Base-by-base conservation (phyloP, 1,140 invertebrate genomes). In the Psilanteris sp. region DNA sequence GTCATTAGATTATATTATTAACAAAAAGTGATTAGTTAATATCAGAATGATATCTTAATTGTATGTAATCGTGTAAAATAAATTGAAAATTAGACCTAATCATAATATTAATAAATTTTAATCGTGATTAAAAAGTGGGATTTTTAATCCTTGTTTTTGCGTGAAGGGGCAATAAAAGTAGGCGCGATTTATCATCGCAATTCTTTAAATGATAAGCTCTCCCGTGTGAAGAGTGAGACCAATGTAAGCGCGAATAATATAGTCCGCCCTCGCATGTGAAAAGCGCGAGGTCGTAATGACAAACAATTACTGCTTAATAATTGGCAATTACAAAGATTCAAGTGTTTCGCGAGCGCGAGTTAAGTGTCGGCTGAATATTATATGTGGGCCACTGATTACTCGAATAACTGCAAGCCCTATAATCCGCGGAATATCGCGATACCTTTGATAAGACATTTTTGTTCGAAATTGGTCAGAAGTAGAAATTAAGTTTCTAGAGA, bases 231-330 rank as follows among this genome's bases (percentile, higher is more conserved):
- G 46, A 61, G 27, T 34, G 37, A 32, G 32, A 61, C 50, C 70
- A 78, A 68, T 75, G 68, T 67, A 70, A 80, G 80, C 74, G 79
- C 75, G 79, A 79, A 79, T 81, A 81, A 83, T 81, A 48, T 78
- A 82, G 80, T 81, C 77, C 74, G 68, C 73, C 80, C 48, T 75
- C 70, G 80, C 79, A 82, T 79, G 81, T 68, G 32, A 27, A 48
- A 72, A 64, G 72, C 44, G 50, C 54, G 22, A 37, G 16, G 15
- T 14, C 31, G 4, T 81, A 83, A 83, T 83, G 79, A 61, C 70
- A 67, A 77, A 79, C 78, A 82, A 83, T 84, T 84, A 82, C 66
- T 32, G 13, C 34, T 59, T 83, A 83, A 83, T 83, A 83, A 83
- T 84, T 82, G 78, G 67, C 78, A 79, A 82, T 83, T 82, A 77